Conservation (phyloP, 2,113 vertebrate genomes). For the Pangasianodon gigas region DNA sequence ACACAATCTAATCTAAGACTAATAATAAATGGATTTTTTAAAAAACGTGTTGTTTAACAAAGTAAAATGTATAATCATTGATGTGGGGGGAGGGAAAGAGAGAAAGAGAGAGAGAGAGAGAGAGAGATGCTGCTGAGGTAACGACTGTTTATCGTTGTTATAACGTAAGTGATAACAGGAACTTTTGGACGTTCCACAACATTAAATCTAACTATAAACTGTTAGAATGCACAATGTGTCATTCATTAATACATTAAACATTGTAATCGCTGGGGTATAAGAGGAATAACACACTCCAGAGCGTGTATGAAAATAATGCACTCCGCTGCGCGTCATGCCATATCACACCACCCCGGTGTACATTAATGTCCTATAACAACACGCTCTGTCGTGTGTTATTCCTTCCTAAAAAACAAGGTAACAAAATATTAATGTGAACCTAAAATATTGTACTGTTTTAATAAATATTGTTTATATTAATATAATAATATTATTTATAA, state of each 20-base stretch:
- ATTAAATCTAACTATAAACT: neutral
- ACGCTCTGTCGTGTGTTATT: neutral
- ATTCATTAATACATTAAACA: neutral
- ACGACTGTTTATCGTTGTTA: neutral
- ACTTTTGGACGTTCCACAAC: neutral
- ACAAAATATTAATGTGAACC: neutral
- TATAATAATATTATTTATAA: no score
- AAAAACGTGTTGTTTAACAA: no score
- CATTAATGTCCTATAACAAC: neutral
- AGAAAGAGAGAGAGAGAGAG: neutral
- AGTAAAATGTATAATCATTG: no score
- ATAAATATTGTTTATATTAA: no score
- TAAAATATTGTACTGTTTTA: neutral
- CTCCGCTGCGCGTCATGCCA: neutral
- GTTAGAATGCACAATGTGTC: neutral
- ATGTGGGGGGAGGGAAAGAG: neutral
- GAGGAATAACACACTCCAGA: neutral
- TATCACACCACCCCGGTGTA: neutral
- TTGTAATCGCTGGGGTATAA: neutral
- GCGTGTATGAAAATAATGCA: neutral
- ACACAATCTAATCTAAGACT: no score
- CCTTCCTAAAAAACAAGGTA: neutral
- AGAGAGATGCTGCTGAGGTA: no score
- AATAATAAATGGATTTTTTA: no score
- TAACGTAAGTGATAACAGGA: neutral